Base-by-base conservation (phyloP, 2,797 vertebrate genomes). In the Enteromius radiatus region DNA sequence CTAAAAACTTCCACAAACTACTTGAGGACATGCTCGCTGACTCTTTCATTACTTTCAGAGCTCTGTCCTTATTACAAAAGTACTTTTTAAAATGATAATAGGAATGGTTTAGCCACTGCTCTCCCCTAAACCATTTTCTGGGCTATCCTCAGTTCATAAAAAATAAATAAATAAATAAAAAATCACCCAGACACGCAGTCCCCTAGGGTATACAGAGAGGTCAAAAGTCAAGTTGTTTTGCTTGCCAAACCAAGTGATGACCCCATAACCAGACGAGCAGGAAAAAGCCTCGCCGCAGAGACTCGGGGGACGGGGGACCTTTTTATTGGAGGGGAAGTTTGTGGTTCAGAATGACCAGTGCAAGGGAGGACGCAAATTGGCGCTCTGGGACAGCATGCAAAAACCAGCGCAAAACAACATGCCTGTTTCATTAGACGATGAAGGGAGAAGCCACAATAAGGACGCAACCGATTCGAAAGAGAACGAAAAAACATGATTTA, bases 391-490 rank as follows among this genome's bases (percentile, higher is more conserved):
- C 65, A 82, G 64, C 41, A 80, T 81, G 56, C 84, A 61, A 84
- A 67, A 82, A 56, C 63, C 82, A 68, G 69, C 23, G 23, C 74
- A 80, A 81, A 86, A 85, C 80, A 71, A 80, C 87, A 87, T 86
- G 80, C 81, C 41, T 82, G 70, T 86, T 84, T 87, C 73, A 88
- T 86, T 88, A 87, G 26, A 84, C 28, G 14, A 70, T 71, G 43
- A 64, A 73, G 77, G 68, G 41, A 33, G 69, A 82, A 76, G 67
- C 84, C 82, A 85, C 84, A 80, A 86, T 67, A 82, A 86, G 49
- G 70, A 79, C 21, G 56, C 23, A n/a, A 83, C 3, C 21, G 26
- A 69, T 80, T 17, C 64, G 75, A 74, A 87, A 81, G 61, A 41
- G 23, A 78, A 81, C 56, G 28, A 81, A 81, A 76, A 78, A 78